Evolutionary conservation across 2,113 vertebrate genomes (phyloP), one percentile per base, ranked within the genome.

Genomic region (Mus spicilegus): DNA sequence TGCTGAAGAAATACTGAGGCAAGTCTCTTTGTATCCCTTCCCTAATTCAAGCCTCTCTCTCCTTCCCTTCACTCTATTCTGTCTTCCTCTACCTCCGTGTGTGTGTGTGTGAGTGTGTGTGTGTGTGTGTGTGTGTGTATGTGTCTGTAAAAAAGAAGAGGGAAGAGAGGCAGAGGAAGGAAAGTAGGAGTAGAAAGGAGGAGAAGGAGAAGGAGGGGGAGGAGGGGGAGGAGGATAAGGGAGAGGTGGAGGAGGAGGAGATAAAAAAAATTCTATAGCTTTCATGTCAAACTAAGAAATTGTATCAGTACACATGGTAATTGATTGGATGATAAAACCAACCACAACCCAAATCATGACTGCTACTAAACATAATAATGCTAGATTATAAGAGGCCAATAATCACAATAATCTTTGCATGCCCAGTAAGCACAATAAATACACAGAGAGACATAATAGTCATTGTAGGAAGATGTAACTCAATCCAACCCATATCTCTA

Each of bases 401-500:
- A 61, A 58, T 86, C 26, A 36, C 17, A 87, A 14, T 46, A 11
- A 42, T 92, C 36, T 49, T 72, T 7, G 36, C 67, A 1, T 42
- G 42, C 22, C 17, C 82, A 87, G 63, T 16, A 75, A 56, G 14
- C 80, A 33, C 2, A 36, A 30, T 30, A 56, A n/a, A 17, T 8
- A 13, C 10, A 2, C n/a, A 58, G 24, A 26, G 20, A n/a, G 9
- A n/a, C 8, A 16, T 28, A 11, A 14, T 20, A 1, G 7, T 22
- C 6, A 28, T 63, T 61, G 4, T 61, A 33, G 81, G 28, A 63
- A 65, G 1, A 8, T 10, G 4, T 54, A 16, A 12, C 36, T 67
- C 28, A 63, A 8, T 63, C n/a, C 36, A 36, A 22, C 51, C 5
- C 7, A 67, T 17, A 16, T 13, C 11, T 81, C 26, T 58, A 58